A percentile compares a stretch with the other conserved stretches of the same genome.
Evolutionary conservation across 2,888 invertebrate species (phyloP).

Genomic region (Oscheius sp.): DNA sequence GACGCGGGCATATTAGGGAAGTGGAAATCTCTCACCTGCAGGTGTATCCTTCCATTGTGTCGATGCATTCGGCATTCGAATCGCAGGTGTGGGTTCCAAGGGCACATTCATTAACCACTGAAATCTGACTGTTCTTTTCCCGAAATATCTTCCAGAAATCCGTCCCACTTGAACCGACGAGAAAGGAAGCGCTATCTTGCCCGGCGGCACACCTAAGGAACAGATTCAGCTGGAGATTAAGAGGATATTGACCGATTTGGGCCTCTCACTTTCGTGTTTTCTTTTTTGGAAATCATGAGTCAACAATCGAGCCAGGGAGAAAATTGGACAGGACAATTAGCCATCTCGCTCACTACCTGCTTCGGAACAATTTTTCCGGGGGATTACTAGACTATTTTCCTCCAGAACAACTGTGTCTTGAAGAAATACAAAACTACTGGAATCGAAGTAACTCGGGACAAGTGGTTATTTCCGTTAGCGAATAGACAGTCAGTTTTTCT

Average conservation of each 20-base stretch:
- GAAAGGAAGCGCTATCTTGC: conserved; percentile 24
- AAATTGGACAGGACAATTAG: conserved; percentile 25
- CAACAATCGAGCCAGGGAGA: conserved; percentile 12
- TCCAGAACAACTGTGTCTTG: background rate
- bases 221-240: conserved; percentile 26
- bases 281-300: background rate
- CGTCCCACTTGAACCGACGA: conserved; percentile 1
- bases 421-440: background rate
- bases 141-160: conserved; percentile 10
- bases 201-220: conserved; percentile 4
- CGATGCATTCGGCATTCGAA: conserved; percentile 70
- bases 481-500: too few species aligned
- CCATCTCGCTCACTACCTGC: background rate
- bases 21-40: conserved; percentile 53
- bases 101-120: conserved; percentile 72
- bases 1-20: background rate
- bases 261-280: background rate
- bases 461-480: too few species aligned
- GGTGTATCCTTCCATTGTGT: conserved; percentile 68
- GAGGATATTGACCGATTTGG: conserved; percentile 2
- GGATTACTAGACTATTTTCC: background rate
- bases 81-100: conserved; percentile 72
- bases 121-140: conserved; percentile 41
- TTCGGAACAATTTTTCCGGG: background rate
- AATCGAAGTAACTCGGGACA: too few species aligned